Evolutionary conservation across 1,140 invertebrate genomes (phyloP), one percentile per base, ranked within the genome.

Genomic region (Oscheius sp.): DNA sequence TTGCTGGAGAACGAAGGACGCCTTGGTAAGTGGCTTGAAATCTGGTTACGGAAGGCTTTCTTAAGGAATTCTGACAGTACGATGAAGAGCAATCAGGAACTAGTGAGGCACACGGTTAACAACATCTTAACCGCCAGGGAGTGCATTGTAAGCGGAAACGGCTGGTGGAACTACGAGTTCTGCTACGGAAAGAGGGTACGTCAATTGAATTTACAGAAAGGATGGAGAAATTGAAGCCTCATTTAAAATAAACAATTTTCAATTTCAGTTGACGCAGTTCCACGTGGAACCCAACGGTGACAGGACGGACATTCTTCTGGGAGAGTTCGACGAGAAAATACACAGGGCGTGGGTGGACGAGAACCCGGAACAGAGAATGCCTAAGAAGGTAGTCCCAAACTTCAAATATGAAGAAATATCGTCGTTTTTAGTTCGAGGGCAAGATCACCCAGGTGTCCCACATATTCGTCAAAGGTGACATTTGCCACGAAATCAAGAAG

Each of bases 81-180:
- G n/a, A n/a, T n/a, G n/a, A n/a, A n/a, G n/a, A n/a, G n/a, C n/a
- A n/a, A n/a, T n/a, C 29, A 45, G 23, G 38, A 65, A 10, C 49
- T 45, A 26, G 36, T 45, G 2, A 45, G 20, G 15, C 46, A 71
- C 26, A 71, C 69, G 2, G 61, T 71, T 1, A 62, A 73, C 35
- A 23, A 52, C 15, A 59, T 68, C 52, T 23, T 75, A n/a, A 36
- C 49, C 15, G 64, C 52, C 55, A 31, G 38, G 26, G 64, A 71
- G 10, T 77, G 76, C 36, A 64, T 77, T 32, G 34, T 32, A 18
- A 74, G 64, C 15, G 76, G 72, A n/a, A 31, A 59, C 0, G 74
- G 74, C 20, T 77, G 68, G 66, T 77, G 76, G 76, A 71, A 73
- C 20, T 77, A 76, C 34, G 73, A 77, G 42, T 46, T 72, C 10